Evolutionary conservation across 2,113 vertebrate genomes (phyloP), one percentile per base, ranked within the genome.

Genomic region (Thamnaconus septentrionalis): DNA sequence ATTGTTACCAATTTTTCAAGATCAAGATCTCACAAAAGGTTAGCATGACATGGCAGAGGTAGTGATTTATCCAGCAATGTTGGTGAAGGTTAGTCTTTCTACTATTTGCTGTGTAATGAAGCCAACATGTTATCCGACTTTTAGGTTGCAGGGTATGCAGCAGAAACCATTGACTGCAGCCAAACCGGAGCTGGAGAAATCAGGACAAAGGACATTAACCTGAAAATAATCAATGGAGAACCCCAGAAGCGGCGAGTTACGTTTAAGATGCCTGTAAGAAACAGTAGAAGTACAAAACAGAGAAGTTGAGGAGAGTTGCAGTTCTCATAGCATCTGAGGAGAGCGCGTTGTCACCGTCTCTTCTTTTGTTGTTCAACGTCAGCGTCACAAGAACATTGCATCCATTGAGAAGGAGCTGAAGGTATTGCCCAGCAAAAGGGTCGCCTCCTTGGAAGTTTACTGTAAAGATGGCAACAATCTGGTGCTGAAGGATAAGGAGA

Each of bases 191-290:
- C 88, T 9, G 96, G 93, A 53, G 87, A 91, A 71, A 75, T 98
- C 72, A 86, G 91, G 59, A 93, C 93, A 40, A 87, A 94, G 53
- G 83, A 84, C 51, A 85, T 98, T 64, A 91, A 92, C 3, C 81
- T 97, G 42, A 91, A 93, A 66, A 94, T 94, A 61, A 87, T 92
- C 54, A 90, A 91, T 43, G 91, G 92, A 79, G 89, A 94, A 4
- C 91, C 94, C 56, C 56, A 79, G 41, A 85, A 39, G 0, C 67
- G 97, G 64, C 92, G 88, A 65, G 95, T 92, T 63, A 88, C 67
- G 54, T 94, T 98, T 85, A 88, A 91, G 78, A 87, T 98, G 73
- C 91, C 88, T 52, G 95, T 97, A 90, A 95, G 94, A 93, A 11
- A 12, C 43, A 4, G 3, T 31, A 48, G 49, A 41, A 39, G 3